Percentiles rank a stretch among this genome's conserved stretches.
These are phyloP conservation scores for Nycticorax nycticorax DNA, from an alignment of 2,113 vertebrate genomes.

Conservation along the genomic window DNA sequence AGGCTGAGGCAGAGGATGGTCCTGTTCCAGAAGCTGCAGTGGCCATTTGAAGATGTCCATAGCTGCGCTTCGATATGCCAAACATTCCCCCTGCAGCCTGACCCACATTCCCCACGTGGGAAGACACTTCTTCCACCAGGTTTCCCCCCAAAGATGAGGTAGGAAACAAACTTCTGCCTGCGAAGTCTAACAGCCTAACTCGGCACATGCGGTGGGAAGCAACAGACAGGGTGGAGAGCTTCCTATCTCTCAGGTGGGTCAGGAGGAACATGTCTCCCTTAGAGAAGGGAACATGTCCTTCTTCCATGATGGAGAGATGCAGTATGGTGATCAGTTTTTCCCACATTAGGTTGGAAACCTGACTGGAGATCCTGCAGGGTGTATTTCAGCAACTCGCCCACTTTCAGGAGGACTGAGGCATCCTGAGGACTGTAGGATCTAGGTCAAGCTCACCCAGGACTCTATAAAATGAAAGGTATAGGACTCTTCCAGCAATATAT, in stretches of 20 bases:
- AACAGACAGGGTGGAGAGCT: background rate
- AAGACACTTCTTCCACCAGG: background rate
- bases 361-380: background rate
- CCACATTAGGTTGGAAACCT: background rate
- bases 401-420: background rate
- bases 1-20: background rate
- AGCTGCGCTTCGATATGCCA: background rate
- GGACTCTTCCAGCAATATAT: background rate
- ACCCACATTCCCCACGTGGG: rapidly evolving
- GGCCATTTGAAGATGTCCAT: background rate
- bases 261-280: background rate
- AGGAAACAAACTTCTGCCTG: rapidly evolving
- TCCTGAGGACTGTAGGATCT: background rate
- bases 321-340: rapidly evolving
- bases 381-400: background rate
- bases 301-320: background rate
- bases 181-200: rapidly evolving
- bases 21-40: background rate
- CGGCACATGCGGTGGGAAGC: background rate
- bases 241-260: background rate
- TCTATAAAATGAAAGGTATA: background rate
- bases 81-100: background rate
- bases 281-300: too few relatives aligned
- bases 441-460: background rate
- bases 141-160: background rate